A percentile compares a stretch with the other conserved stretches of the same genome.
These are phyloP conservation scores for Eurois occulta DNA, from an alignment of 2,888 invertebrate species.

Conservation along the genomic window DNA sequence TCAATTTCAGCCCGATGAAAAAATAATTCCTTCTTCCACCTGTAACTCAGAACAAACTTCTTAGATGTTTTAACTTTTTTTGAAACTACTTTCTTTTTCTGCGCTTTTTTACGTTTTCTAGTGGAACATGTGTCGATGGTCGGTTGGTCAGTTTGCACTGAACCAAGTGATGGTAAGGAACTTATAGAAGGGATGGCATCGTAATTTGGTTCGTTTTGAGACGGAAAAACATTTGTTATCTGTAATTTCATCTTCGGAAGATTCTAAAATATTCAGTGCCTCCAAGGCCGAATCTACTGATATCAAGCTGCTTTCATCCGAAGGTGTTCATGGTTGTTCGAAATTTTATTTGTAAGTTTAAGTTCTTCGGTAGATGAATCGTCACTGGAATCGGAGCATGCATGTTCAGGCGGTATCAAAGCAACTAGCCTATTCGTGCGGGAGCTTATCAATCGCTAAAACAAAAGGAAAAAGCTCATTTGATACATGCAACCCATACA, in stretches of 20 bases:
- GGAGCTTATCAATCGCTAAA: constrained; percentile 11
- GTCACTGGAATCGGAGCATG: constrained; percentile 20
- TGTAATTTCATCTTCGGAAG: too few relatives aligned
- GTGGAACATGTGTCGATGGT: neutral
- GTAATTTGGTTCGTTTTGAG: too few relatives aligned
- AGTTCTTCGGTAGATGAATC: constrained; percentile 5
- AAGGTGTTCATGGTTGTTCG: neutral
- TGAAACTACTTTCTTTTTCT: neutral
- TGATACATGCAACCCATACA: neutral
- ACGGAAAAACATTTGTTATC: neutral
- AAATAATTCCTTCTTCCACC: constrained; percentile 2
- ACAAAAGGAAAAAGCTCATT: neutral
- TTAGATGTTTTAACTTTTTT: constrained; percentile 1
- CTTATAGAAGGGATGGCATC: neutral
- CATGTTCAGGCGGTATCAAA: constrained; percentile 17
- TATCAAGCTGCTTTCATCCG: neutral
- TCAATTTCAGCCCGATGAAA: neutral
- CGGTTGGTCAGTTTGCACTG: neutral
- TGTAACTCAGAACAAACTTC: constrained; percentile 1
- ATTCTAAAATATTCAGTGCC: neutral
- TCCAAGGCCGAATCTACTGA: neutral
- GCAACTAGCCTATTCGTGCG: constrained; percentile 14
- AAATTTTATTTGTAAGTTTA: neutral
- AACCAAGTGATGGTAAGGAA: neutral
- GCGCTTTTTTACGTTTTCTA: constrained; percentile 2